Percentiles rank a stretch among this genome's conserved stretches.
Evolutionary conservation across 2,797 vertebrate genomes (phyloP).

Genomic region (Iguana delicatissima): DNA sequence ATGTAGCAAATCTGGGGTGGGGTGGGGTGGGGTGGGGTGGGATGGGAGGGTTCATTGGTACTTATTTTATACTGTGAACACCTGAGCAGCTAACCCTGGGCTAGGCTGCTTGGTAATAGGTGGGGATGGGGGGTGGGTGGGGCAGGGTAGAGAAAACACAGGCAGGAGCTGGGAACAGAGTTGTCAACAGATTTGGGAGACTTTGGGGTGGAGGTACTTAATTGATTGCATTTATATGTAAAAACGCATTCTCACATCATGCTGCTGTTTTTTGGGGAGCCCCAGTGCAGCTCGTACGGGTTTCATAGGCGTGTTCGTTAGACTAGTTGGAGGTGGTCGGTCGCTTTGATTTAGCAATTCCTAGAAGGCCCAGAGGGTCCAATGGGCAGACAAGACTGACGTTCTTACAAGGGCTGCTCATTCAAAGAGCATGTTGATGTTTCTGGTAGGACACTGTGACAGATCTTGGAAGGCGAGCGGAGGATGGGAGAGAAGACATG

Average conservation of each 20-base stretch:
- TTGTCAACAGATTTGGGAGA: background rate
- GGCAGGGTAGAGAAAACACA: background rate
- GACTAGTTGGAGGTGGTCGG: background rate
- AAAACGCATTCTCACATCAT: background rate
- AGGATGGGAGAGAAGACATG: background rate
- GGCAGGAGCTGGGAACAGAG: background rate
- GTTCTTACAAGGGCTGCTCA: background rate
- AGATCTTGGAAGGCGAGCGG: background rate
- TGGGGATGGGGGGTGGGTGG: background rate
- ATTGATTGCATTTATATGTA: slow-evolving; percentile 51
- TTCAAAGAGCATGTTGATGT: background rate
- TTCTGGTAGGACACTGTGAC: slow-evolving; percentile 41
- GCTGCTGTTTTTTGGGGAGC: background rate
- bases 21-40: rapidly evolving
- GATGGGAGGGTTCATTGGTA: rapidly evolving
- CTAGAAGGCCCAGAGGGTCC: slow-evolving; percentile 26
- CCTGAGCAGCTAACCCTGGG: rapidly evolving
- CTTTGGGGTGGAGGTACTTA: background rate
- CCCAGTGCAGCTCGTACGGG: background rate
- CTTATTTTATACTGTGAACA: slow-evolving; percentile 1
- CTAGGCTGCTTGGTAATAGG: background rate
- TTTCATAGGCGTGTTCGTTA: background rate
- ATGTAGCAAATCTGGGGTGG: rapidly evolving
- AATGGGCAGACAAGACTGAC: too few species aligned
- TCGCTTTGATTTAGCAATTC: slow-evolving; percentile 38